A percentile compares a stretch with the other conserved stretches of the same genome.
Conservation (phyloP, 2,113 vertebrate species). For the Hippocampus mohnikei region DNA sequence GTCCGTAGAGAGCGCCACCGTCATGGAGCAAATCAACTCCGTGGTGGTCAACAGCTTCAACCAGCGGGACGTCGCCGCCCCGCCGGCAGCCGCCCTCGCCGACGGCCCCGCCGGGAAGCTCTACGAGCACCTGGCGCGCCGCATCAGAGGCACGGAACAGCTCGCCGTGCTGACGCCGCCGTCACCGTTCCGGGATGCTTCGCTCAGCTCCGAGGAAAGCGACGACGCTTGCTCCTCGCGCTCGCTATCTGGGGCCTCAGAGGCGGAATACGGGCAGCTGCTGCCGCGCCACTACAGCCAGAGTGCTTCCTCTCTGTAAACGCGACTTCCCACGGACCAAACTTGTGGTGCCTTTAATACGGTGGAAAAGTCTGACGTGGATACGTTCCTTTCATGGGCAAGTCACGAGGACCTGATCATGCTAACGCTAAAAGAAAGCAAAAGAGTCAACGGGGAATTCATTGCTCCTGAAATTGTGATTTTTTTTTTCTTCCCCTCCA, state of each 20-base stretch:
- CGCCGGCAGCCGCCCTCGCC: conserved; percentile 77
- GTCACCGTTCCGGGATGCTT: conserved; percentile 94
- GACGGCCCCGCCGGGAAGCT: conserved; percentile 76
- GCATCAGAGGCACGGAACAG: conserved; percentile 75
- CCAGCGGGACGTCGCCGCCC: conserved; percentile 95
- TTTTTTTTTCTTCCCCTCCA: no score
- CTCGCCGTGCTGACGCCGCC: conserved; percentile 90
- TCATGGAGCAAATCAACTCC: conserved; percentile 97
- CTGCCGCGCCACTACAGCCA: conserved; percentile 94
- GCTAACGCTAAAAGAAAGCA: no score
- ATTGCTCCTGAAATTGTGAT: no score
- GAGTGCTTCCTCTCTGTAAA: conserved; percentile 94
- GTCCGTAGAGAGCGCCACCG: conserved; percentile 83
- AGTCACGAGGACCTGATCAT: no score
- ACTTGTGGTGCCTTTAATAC: not conserved
- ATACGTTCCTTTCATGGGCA: not conserved
- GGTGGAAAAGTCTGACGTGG: not conserved
- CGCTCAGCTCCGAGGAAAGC: conserved; percentile 82
- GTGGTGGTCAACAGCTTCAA: conserved; percentile 97
- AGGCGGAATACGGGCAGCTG: conserved; percentile 88
- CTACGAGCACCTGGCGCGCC: conserved; percentile 66
- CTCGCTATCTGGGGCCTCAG: conserved; percentile 83
- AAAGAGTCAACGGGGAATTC: no score
- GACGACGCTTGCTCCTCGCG: conserved; percentile 82
- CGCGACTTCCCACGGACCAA: not conserved